Percentiles rank a stretch among this genome's conserved stretches.
phyloP scores from a whole-genome alignment of 1,140 invertebrate species.

The silkworm (Bombyx mori) region DNA sequence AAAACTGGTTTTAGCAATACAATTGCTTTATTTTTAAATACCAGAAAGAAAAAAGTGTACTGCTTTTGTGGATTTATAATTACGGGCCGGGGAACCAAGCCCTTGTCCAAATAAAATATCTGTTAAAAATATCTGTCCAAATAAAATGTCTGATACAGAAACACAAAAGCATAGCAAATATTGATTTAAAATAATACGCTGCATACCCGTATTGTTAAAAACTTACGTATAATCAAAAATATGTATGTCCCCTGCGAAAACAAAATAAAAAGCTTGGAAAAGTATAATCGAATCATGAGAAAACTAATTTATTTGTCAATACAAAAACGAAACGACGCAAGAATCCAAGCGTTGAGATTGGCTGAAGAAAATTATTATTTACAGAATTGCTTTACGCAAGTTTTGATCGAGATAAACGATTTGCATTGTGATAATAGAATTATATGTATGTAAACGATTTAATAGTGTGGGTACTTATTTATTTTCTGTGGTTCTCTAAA shows the following conservation, averaged over 20 bases:
- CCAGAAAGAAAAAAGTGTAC: too few relatives aligned
- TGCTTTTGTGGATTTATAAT: too few relatives aligned
- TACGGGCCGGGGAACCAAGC: not conserved
- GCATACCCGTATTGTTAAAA: too few relatives aligned
- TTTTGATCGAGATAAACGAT: constrained; percentile 18
- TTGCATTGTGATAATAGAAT: constrained; percentile 17
- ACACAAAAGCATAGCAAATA: too few relatives aligned
- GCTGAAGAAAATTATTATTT: constrained; percentile 49
- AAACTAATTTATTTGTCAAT: constrained; percentile 31
- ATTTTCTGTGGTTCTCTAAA: too few relatives aligned
- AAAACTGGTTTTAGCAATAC: constrained; percentile 14
- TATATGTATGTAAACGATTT: too few relatives aligned
- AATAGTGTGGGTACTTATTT: too few relatives aligned
- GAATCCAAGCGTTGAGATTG: constrained; percentile 28
- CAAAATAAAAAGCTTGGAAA: constrained; percentile 24
- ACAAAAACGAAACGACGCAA: constrained; percentile 41
- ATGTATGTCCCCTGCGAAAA: constrained; percentile 4
- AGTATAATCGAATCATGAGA: constrained; percentile 36
- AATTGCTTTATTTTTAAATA: constrained; percentile 5
- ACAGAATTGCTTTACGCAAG: constrained; percentile 25
- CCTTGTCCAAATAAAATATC: too few relatives aligned
- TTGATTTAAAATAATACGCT: too few relatives aligned
- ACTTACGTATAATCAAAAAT: too few relatives aligned
- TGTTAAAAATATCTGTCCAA: too few relatives aligned
- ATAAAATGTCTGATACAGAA: too few relatives aligned